Evolutionary conservation across 2,113 vertebrate genomes (phyloP).

Genomic region (Psittacula cyanocephala): DNA sequence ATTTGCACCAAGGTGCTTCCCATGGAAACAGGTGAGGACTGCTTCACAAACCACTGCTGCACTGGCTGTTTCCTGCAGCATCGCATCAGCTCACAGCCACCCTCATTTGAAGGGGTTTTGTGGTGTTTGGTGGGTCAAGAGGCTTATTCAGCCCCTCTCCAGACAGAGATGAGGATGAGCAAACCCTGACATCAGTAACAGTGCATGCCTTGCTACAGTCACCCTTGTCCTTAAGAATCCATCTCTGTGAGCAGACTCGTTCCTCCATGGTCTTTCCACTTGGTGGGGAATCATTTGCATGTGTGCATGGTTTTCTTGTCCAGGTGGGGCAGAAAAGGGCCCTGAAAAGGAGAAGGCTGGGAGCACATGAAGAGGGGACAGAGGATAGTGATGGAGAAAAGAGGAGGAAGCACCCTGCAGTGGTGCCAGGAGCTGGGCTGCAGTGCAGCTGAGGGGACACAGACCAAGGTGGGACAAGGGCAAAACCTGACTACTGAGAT

Average conservation of each 20-base stretch:
- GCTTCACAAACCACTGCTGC: background rate
- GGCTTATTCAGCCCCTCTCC: background rate
- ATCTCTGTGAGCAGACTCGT: background rate
- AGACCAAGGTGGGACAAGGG: background rate
- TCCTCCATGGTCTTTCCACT: fast-evolving
- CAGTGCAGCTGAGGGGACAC: background rate
- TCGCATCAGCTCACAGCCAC: fast-evolving
- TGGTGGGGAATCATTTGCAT: background rate
- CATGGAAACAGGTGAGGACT: background rate
- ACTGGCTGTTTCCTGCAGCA: background rate
- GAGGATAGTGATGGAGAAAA: background rate
- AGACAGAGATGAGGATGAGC: background rate
- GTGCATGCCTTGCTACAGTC: fast-evolving
- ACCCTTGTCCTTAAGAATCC: background rate
- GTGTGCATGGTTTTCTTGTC: background rate
- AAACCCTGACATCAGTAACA: background rate
- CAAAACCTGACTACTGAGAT: background rate
- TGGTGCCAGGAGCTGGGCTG: background rate
- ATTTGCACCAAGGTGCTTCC: background rate
- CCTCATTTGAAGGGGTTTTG: background rate
- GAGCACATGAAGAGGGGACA: background rate
- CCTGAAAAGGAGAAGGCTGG: background rate
- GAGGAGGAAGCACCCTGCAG: fast-evolving
- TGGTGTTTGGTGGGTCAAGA: background rate
- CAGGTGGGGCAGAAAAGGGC: background rate